These are phyloP conservation scores for Ruditapes philippinarum DNA, from an alignment of 1,140 invertebrate species.

Conservation along the genomic window DNA sequence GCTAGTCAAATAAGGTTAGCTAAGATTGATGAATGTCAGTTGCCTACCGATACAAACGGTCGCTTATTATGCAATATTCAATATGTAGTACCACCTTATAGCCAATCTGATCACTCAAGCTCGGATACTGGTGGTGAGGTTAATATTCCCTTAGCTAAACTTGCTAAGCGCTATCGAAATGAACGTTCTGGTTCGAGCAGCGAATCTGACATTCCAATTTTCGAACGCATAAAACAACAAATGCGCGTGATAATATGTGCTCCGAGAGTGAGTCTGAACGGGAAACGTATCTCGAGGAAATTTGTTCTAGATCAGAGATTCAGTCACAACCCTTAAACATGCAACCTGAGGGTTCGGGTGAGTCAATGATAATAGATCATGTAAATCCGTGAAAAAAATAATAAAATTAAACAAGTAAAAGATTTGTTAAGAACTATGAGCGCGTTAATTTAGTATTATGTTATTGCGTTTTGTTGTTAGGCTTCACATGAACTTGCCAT, in stretches of 20 bases:
- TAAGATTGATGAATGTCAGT: background rate
- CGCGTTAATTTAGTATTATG: too few relatives aligned
- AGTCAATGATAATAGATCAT: background rate
- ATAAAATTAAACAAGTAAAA: too few relatives aligned
- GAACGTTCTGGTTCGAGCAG: background rate
- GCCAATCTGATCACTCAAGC: background rate
- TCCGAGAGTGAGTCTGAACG: background rate
- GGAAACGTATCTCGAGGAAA: too few relatives aligned
- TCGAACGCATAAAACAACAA: background rate
- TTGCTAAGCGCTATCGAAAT: background rate
- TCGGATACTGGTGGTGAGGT: background rate
- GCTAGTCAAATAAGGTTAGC: background rate
- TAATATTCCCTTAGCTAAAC: background rate
- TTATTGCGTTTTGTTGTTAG: too few relatives aligned
- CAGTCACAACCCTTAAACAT: too few relatives aligned
- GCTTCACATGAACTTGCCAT: too few relatives aligned
- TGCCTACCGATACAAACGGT: background rate
- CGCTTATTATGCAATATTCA: background rate
- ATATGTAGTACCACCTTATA: background rate
- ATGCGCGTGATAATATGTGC: background rate
- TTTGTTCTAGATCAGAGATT: too few relatives aligned
- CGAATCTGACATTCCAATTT: background rate
- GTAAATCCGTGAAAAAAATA: background rate
- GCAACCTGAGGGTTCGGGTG: too few relatives aligned
- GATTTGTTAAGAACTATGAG: too few relatives aligned